Evolutionary conservation across 2,888 invertebrate genomes (phyloP).

Genomic region (Machimus rusticus): DNA sequence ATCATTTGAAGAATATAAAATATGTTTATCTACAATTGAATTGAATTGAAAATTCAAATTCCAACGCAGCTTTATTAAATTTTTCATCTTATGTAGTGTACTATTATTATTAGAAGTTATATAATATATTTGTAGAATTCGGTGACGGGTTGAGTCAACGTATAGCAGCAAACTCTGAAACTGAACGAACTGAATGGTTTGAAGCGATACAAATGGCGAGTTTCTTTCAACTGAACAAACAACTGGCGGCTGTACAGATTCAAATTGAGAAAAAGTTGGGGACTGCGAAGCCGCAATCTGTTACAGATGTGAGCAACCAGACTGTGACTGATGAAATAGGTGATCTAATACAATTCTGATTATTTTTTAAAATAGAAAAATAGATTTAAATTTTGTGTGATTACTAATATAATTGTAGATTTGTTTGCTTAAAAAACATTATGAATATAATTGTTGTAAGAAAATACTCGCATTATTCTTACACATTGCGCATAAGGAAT

Average conservation of each 20-base stretch:
- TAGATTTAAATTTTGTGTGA: not conserved
- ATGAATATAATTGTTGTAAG: not conserved
- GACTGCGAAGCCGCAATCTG: constrained; percentile 45
- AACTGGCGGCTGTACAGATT: constrained; percentile 68
- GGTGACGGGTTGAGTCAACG: constrained; percentile 83
- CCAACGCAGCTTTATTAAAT: not conserved
- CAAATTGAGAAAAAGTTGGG: constrained; percentile 68
- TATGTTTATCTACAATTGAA: too few relatives aligned
- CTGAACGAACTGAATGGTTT: constrained; percentile 86
- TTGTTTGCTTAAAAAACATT: not conserved
- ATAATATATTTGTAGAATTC: constrained; percentile 69
- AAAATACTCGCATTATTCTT: not conserved
- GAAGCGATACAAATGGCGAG: constrained; percentile 84
- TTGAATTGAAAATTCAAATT: too few relatives aligned
- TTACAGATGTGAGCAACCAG: not conserved
- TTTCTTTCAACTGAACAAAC: constrained; percentile 80
- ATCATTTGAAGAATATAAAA: too few relatives aligned
- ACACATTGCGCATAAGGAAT: not conserved
- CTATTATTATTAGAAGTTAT: not conserved
- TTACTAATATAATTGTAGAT: not conserved
- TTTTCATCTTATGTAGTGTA: not conserved
- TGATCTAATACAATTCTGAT: constrained; percentile 63
- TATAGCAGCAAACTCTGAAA: constrained; percentile 79
- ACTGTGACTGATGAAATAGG: constrained; percentile 65
- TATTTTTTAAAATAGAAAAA: not conserved